Percentiles rank a stretch among this genome's conserved stretches.
Evolutionary conservation across 2,888 invertebrate genomes (phyloP).

Genomic region (Lissocephala sabroskyi): DNA sequence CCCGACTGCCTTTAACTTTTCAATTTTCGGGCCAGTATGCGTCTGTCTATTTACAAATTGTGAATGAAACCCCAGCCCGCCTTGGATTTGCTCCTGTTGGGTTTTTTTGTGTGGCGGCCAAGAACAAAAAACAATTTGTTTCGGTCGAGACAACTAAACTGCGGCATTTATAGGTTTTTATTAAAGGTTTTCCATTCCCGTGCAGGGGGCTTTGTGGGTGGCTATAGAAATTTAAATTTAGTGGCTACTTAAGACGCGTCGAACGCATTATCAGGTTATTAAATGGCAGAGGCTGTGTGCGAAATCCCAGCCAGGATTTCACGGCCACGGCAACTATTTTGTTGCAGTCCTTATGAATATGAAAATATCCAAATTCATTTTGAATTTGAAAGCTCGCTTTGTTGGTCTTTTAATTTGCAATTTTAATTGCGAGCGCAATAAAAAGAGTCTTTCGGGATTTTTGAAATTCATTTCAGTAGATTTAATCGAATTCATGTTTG

Average conservation of each 20-base stretch:
- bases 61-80: not conserved
- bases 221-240: conserved; percentile 47
- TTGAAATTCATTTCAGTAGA: too few species aligned
- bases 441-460: too few species aligned
- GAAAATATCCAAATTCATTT: too few species aligned
- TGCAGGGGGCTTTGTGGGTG: not conserved
- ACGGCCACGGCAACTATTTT: too few species aligned
- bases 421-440: too few species aligned
- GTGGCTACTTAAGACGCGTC: conserved; percentile 41
- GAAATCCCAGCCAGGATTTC: too few species aligned
- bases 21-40: conserved; percentile 26
- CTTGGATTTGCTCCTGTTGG: too few species aligned
- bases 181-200: not conserved
- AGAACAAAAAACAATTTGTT: not conserved
- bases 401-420: too few species aligned
- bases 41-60: conserved; percentile 10
- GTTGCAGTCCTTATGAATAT: too few species aligned
- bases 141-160: conserved; percentile 1
- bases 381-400: too few species aligned
- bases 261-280: conserved; percentile 15
- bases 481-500: too few species aligned
- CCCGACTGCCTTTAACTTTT: conserved; percentile 28
- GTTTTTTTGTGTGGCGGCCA: too few species aligned
- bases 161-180: conserved; percentile 1
- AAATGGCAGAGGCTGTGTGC: not conserved